Evolutionary conservation across 2,797 vertebrate genomes (phyloP), one percentile per base, ranked within the genome.

Genomic region (Acanthis flammea): DNA sequence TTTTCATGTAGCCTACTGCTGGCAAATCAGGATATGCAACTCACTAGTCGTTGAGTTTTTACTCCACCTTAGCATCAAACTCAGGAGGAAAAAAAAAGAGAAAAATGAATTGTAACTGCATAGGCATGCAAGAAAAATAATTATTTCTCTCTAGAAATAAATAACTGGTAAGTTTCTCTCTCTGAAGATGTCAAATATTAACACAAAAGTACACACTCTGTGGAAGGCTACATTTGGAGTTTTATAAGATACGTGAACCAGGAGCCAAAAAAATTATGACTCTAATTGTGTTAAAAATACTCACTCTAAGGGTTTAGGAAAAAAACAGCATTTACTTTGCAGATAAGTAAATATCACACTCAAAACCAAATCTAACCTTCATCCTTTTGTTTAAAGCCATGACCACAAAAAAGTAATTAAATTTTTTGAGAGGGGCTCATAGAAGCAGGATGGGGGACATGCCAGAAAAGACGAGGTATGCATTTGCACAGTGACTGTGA

Each of bases 131-230:
- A 83, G 72, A 92, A 86, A 88, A 93, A 77, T 0, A 76, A 74
- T 81, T 71, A 2, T 39, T 78, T 86, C 33, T 84, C 22, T 75
- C 37, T 57, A 44, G n/a, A 57, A 77, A 88, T 67, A 92, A 58
- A 89, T 80, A 90, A 47, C 57, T 53, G 28, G 12, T 80, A 72
- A 65, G 33, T 72, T 86, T 67, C 21, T 86, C 58, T 91, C 71
- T 80, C 71, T 67, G 55, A 23, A 65, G 42, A 81, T 79, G 45
- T 91, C 84, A 95, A 68, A 93, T 90, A 91, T 80, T 91, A 95
- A 93, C 62, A 85, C 63, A 74, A 77, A 74, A 71, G 35, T 61
- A 82, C 42, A 89, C 41, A 65, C 7, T 63, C 57, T 1, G 0
- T 68, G 62, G 42, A 94, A 92, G 33, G 62, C 50, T 62, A 66